These are phyloP conservation scores for Aleadryas rufinucha DNA, from an alignment of 2,113 vertebrate species.

Conservation along the genomic window DNA sequence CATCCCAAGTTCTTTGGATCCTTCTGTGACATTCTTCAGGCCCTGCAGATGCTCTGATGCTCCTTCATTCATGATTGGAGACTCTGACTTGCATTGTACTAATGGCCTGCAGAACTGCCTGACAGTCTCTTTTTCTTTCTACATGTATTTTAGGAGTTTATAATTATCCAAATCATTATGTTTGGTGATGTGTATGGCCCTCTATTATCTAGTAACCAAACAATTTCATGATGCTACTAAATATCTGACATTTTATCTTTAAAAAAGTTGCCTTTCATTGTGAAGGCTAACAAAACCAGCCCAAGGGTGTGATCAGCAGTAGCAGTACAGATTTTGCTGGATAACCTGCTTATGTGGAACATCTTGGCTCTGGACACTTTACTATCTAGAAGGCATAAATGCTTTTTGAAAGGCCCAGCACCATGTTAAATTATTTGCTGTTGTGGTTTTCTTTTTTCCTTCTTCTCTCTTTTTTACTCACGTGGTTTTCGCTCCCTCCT, in stretches of 20 bases:
- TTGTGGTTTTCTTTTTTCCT: neutral
- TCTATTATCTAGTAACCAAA: neutral
- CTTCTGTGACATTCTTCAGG: neutral
- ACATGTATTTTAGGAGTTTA: neutral
- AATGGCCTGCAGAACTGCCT: neutral
- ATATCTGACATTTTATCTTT: neutral
- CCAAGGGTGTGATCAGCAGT: neutral
- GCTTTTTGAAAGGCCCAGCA: neutral
- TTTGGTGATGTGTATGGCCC: neutral
- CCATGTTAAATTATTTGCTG: neutral
- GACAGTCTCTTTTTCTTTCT: neutral
- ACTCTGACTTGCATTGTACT: neutral
- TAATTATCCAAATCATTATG: neutral
- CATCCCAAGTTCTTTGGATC: neutral
- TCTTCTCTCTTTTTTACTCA: neutral
- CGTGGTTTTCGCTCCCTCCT: neutral
- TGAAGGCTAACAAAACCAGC: neutral
- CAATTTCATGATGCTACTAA: neutral
- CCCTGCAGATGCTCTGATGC: neutral
- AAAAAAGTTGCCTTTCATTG: neutral
- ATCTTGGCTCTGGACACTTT: neutral
- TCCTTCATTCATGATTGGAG: neutral
- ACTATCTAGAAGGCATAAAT: neutral
- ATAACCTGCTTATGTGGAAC: neutral
- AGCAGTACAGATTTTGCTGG: neutral